A percentile compares a stretch with the other conserved stretches of the same genome.
Conservation (phyloP, 1,140 invertebrate species). For the Zaprionus vittiger region DNA sequence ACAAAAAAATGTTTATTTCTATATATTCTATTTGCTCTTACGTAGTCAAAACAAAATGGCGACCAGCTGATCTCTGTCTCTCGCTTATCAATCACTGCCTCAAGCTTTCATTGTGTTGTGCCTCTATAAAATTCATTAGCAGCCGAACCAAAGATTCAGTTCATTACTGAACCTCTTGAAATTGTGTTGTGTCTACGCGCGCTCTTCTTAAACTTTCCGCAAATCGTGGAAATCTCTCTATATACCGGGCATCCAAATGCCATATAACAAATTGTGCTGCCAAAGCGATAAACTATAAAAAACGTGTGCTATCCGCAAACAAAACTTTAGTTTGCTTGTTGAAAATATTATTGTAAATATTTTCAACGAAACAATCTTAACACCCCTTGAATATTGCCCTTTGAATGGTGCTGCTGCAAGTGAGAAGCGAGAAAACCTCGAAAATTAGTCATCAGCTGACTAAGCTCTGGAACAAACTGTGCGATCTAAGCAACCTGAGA, state of each 20-base stretch:
- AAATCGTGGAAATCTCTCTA: slow-evolving; percentile 36
- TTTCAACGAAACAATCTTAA: slow-evolving; percentile 13
- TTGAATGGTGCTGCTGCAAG: slow-evolving; percentile 64
- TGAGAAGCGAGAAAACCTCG: slow-evolving; percentile 28
- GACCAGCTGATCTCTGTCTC: slow-evolving; percentile 64
- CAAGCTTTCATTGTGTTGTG: slow-evolving; percentile 13
- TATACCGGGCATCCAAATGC: slow-evolving; percentile 56
- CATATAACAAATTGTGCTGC: slow-evolving; percentile 21
- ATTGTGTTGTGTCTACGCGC: slow-evolving; percentile 28
- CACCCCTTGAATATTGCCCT: slow-evolving; percentile 20
- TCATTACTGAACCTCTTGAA: slow-evolving; percentile 61
- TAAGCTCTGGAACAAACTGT: slow-evolving; percentile 43
- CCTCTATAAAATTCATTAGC: slow-evolving; percentile 60
- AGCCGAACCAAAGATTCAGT: slow-evolving; percentile 47
- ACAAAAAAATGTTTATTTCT: slow-evolving; percentile 11
- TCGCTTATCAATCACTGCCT: slow-evolving; percentile 46
- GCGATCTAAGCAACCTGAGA: slow-evolving; percentile 35
- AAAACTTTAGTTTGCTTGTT: background rate
- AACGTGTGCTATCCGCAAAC: background rate
- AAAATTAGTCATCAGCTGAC: slow-evolving; percentile 55
- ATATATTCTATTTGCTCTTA: background rate
- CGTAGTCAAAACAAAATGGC: slow-evolving; percentile 68
- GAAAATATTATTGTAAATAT: slow-evolving; percentile 7
- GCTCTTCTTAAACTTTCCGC: background rate
- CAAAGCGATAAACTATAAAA: slow-evolving; percentile 4